Evolutionary conservation across 2,888 invertebrate species (phyloP).

Genomic region (Chaetoderma sp.): DNA sequence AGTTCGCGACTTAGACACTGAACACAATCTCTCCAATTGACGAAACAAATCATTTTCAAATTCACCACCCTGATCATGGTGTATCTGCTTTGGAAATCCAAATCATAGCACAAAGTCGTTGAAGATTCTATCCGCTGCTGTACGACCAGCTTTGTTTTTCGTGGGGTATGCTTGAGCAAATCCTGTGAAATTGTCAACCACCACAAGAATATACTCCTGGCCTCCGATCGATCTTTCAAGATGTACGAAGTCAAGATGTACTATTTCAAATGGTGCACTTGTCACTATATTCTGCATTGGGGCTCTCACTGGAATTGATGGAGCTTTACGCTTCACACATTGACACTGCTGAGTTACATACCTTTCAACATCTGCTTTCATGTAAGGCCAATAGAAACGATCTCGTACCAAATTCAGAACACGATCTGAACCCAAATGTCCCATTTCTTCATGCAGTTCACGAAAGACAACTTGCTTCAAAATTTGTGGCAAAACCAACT

Average conservation of each 20-base stretch:
- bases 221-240: too few species aligned
- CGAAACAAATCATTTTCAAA: too few species aligned
- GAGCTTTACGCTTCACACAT: constrained; percentile 1
- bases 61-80: too few species aligned
- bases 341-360: constrained; percentile 4
- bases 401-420: neutral
- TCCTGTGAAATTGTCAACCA: neutral
- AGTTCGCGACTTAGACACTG: neutral
- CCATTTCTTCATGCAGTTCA: constrained; percentile 6
- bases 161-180: neutral
- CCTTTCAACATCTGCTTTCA: neutral
- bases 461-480: neutral
- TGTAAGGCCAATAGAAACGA: constrained; percentile 13
- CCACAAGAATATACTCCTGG: neutral
- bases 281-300: neutral
- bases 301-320: neutral
- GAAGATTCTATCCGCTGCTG: too few species aligned
- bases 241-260: neutral
- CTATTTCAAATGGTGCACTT: neutral
- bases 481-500: neutral
- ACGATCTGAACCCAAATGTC: constrained; percentile 10
- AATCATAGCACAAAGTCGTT: too few species aligned
- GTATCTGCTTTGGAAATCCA: too few species aligned
- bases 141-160: too few species aligned
- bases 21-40: too few species aligned